Conservation (phyloP, 1,140 invertebrate genomes). For the Calycopis cecrops region DNA sequence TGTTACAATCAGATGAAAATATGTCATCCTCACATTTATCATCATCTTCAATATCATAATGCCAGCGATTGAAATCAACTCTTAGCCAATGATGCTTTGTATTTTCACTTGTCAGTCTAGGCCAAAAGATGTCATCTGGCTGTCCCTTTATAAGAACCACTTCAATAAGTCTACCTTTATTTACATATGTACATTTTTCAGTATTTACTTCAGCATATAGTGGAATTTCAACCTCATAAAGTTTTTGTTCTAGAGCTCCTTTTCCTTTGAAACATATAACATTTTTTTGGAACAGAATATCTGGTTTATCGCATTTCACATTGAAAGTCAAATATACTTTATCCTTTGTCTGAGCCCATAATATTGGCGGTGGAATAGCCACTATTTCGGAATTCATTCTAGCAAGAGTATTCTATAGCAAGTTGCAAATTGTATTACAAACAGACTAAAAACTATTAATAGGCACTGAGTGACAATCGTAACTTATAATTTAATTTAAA, state of each 20-base stretch:
- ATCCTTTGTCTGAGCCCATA: constrained; percentile 92
- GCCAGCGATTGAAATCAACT: constrained; percentile 98
- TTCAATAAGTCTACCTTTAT: constrained; percentile 86
- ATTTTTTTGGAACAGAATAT: constrained; percentile 84
- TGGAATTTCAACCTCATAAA: constrained; percentile 90
- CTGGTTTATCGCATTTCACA: constrained; percentile 91
- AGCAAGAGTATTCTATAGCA: neutral
- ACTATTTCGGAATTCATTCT: constrained; percentile 65
- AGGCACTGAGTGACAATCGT: too few species aligned
- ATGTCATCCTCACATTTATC: constrained; percentile 69
- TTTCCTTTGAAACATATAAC: constrained; percentile 89
- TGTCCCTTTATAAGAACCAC: constrained; percentile 84
- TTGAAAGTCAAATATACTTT: constrained; percentile 91
- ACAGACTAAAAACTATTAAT: too few species aligned
- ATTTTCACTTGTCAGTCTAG: constrained; percentile 89
- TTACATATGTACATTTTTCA: constrained; percentile 82
- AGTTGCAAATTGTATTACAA: too few species aligned
- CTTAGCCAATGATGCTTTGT: constrained; percentile 97
- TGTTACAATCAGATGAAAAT: constrained; percentile 49
- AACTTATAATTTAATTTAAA: too few species aligned
- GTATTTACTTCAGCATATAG: constrained; percentile 89
- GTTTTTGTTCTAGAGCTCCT: constrained; percentile 89
- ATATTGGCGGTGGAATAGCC: constrained; percentile 84
- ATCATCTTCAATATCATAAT: constrained; percentile 94
- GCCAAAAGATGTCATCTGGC: constrained; percentile 89